Conservation (phyloP, 2,113 vertebrate genomes). For the Megaceryle torquata region DNA sequence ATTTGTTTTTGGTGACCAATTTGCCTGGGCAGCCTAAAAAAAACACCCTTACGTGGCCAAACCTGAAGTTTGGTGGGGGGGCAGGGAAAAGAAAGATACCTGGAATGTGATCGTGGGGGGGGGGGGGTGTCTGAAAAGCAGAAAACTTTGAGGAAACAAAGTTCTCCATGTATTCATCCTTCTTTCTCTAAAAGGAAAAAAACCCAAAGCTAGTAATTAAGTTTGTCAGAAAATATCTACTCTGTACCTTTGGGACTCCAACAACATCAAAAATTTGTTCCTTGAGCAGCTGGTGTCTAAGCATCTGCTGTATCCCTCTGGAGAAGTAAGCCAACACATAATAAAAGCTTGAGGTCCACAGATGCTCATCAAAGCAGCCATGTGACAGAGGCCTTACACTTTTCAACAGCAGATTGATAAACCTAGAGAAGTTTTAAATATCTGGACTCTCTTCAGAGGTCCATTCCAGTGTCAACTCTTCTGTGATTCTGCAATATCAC, state of each 20-base stretch:
- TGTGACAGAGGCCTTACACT: not conserved
- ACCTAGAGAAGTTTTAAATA: not conserved
- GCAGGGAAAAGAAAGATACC: no score
- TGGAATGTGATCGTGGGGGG: no score
- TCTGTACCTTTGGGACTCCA: not conserved
- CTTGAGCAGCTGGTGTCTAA: not conserved
- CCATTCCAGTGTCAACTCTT: not conserved
- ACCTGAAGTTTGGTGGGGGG: no score
- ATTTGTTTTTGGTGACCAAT: no score
- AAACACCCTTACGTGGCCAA: no score
- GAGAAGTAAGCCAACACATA: not conserved
- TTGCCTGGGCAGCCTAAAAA: no score
- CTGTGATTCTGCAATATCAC: not conserved
- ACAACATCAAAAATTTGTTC: not conserved
- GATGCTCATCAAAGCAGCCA: not conserved
- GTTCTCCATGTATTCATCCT: not conserved
- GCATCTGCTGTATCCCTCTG: not conserved
- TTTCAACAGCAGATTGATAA: not conserved
- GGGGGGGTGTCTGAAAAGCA: not conserved
- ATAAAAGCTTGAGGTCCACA: slow-evolving; percentile 7
- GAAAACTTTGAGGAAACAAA: not conserved
- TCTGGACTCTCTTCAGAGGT: not conserved
- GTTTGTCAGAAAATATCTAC: not conserved
- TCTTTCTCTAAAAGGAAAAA: not conserved
- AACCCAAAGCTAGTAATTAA: not conserved